These are phyloP conservation scores for Apogon hyalosoma DNA, from an alignment of 2,797 vertebrate genomes.

Conservation along the genomic window DNA sequence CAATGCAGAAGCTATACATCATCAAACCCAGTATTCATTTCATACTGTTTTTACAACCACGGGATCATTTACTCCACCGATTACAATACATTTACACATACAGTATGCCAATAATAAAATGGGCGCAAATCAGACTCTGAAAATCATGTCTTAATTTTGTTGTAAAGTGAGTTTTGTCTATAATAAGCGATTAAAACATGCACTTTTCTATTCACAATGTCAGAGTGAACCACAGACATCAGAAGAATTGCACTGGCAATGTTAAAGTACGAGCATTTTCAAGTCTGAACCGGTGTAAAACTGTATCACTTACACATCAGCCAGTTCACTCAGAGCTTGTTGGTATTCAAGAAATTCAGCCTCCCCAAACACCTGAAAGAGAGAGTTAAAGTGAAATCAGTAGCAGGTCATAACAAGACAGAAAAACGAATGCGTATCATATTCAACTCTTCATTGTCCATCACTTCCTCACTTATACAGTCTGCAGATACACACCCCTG, in stretches of 20 bases:
- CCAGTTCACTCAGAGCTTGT: slow-evolving; percentile 90
- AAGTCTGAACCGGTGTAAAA: slow-evolving; percentile 15
- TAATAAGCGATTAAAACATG: background rate
- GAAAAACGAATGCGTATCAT: background rate
- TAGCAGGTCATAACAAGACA: background rate
- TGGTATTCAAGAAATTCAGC: slow-evolving; percentile 91
- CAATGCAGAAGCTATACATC: no score
- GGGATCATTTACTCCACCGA: no score
- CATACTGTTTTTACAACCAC: no score
- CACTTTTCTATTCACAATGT: background rate
- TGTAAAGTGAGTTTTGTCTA: no score
- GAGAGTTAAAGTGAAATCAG: slow-evolving; percentile 10
- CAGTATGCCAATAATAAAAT: no score
- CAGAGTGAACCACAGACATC: background rate
- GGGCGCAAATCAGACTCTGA: no score
- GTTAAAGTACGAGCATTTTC: slow-evolving; percentile 13
- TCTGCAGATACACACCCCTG: slow-evolving; percentile 84
- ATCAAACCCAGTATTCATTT: no score
- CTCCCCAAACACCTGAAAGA: slow-evolving; percentile 90
- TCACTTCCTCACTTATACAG: background rate
- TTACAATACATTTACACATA: no score
- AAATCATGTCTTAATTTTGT: no score
- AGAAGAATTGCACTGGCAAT: slow-evolving; percentile 5
- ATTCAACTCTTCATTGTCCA: background rate
- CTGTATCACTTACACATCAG: slow-evolving; percentile 87